Evolutionary conservation across 2,888 invertebrate genomes (phyloP).

Genomic region (Salpingus planirostris): DNA sequence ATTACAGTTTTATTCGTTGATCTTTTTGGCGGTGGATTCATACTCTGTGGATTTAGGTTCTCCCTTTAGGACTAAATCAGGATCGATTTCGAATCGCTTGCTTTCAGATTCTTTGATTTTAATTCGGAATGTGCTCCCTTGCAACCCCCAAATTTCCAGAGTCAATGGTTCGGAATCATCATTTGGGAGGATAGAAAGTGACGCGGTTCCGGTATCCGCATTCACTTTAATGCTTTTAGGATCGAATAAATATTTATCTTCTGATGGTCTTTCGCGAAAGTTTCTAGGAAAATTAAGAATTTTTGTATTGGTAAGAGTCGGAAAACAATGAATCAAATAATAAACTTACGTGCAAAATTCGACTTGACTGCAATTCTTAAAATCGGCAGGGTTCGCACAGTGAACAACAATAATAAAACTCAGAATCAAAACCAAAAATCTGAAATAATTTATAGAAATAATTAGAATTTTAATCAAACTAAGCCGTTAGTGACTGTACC

Average conservation of each 20-base stretch:
- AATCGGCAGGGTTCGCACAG: neutral
- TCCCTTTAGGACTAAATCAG: conserved; percentile 1
- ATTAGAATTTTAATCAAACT: no score
- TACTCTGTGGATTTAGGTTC: conserved; percentile 3
- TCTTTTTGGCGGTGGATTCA: neutral
- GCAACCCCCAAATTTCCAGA: neutral
- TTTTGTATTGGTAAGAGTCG: neutral
- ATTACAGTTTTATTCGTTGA: neutral
- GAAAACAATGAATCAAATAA: neutral
- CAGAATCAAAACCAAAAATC: no score
- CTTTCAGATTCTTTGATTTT: conserved; percentile 5
- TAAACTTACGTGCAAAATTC: conserved; percentile 2
- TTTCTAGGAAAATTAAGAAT: neutral
- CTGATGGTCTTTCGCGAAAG: conserved; percentile 2
- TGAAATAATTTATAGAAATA: no score
- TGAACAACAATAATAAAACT: no score
- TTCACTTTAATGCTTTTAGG: neutral
- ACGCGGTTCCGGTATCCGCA: conserved; percentile 3
- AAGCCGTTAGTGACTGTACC: no score
- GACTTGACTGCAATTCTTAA: conserved; percentile 1
- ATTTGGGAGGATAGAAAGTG: neutral
- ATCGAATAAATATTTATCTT: conserved; percentile 1
- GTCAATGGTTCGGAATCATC: conserved; percentile 1
- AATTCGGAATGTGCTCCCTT: conserved; percentile 2
- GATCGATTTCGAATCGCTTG: conserved; percentile 2